Conservation (phyloP, 2,888 invertebrate genomes). For the Polietes domitor region DNA sequence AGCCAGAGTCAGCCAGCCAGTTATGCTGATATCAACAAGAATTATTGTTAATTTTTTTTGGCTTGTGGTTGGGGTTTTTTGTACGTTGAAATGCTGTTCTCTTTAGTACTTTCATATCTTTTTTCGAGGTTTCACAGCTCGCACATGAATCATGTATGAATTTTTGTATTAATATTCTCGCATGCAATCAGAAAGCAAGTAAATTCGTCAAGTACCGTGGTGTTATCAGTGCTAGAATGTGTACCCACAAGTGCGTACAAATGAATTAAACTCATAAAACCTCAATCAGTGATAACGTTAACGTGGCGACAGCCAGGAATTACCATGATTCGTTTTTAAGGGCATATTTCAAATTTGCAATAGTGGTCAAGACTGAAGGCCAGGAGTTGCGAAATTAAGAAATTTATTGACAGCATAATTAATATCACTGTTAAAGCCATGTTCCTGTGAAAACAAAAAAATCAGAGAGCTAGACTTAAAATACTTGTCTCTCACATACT, state of each 20-base stretch:
- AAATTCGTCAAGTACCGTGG: conserved; percentile 52
- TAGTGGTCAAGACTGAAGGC: no score
- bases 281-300: conserved; percentile 31
- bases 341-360: no score
- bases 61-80: conserved; percentile 47
- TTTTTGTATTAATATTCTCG: background rate
- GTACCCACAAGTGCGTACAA: no score
- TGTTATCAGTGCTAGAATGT: conserved; percentile 44
- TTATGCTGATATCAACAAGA: conserved; percentile 56
- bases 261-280: conserved; percentile 53
- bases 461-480: no score
- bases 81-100: conserved; percentile 39
- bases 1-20: background rate
- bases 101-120: conserved; percentile 36
- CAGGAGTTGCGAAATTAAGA: no score
- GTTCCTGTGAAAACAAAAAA: no score
- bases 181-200: background rate
- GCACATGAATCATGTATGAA: background rate
- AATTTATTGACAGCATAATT: no score
- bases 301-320: background rate
- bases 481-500: no score
- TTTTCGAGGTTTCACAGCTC: conserved; percentile 46
- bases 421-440: no score
- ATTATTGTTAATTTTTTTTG: conserved; percentile 6
- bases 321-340: no score